A percentile compares a stretch with the other conserved stretches of the same genome.
phyloP scores from a whole-genome alignment of 2,797 vertebrate genomes.

The Catostomus latipinnis region DNA sequence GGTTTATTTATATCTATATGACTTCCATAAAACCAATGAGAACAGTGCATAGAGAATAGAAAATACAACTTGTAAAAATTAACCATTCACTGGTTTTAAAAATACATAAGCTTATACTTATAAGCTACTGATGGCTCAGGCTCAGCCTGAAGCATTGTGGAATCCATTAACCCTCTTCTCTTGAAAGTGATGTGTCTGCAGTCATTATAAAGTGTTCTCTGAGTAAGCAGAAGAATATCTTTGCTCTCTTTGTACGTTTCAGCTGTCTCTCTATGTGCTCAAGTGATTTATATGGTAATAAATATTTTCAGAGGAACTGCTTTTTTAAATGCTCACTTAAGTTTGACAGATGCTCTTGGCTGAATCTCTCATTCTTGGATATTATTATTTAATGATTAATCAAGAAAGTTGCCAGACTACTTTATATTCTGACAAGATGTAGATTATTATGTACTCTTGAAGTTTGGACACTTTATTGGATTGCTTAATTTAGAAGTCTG shows the following conservation, averaged over 20 bases:
- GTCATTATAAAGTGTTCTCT: slow-evolving; percentile 23
- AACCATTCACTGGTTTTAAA: neutral
- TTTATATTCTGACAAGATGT: slow-evolving; percentile 7
- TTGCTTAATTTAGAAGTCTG: neutral
- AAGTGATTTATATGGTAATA: slow-evolving; percentile 14
- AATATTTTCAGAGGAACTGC: slow-evolving; percentile 4
- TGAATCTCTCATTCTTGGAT: neutral
- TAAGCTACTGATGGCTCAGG: neutral
- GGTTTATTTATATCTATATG: too few species aligned
- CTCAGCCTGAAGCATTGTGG: slow-evolving; percentile 14
- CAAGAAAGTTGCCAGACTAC: slow-evolving; percentile 8
- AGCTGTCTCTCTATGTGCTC: neutral
- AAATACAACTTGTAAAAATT: too few species aligned
- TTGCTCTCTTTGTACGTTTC: neutral
- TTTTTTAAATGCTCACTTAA: slow-evolving; percentile 32
- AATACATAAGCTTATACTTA: neutral
- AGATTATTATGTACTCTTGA: neutral
- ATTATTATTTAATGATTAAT: slow-evolving; percentile 30
- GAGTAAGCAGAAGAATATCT: slow-evolving; percentile 46
- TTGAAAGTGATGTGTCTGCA: slow-evolving; percentile 40
- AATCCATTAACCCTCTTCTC: slow-evolving; percentile 19
- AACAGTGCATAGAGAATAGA: too few species aligned
- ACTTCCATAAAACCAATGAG: too few species aligned
- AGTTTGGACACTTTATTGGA: neutral
- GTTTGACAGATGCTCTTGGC: slow-evolving; percentile 29